Evolutionary conservation across 1,140 invertebrate genomes (phyloP).

Genomic region (Bombus confusus): DNA sequence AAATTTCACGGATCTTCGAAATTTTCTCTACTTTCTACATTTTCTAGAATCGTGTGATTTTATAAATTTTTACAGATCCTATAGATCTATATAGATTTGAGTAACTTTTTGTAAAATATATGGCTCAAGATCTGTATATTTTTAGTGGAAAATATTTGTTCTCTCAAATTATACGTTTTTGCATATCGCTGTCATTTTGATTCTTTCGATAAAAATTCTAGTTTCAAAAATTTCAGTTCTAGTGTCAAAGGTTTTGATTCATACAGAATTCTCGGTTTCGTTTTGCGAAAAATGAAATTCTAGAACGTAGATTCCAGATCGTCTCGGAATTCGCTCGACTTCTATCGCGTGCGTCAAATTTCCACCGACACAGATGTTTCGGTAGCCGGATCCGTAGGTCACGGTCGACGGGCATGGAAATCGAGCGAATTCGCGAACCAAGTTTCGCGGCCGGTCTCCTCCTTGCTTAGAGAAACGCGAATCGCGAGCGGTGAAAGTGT

Average conservation of each 20-base stretch:
- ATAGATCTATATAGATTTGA: too few species aligned
- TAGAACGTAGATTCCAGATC: not conserved
- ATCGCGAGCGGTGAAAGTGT: conserved; percentile 74
- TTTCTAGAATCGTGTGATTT: not conserved
- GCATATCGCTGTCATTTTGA: not conserved
- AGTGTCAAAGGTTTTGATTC: not conserved
- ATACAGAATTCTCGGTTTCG: not conserved
- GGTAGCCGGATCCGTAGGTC: conserved; percentile 54
- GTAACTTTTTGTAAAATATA: too few species aligned
- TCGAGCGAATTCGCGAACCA: conserved; percentile 65
- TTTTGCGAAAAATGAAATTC: not conserved
- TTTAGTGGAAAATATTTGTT: not conserved
- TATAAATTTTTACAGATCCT: too few species aligned
- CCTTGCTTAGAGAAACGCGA: conserved; percentile 68
- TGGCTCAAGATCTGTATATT: not conserved
- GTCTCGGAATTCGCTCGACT: not conserved
- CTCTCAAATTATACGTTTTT: not conserved
- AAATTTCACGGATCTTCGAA: not conserved
- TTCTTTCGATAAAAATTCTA: not conserved
- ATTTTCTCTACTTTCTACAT: not conserved
- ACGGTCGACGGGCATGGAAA: conserved; percentile 68
- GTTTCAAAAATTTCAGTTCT: too few species aligned
- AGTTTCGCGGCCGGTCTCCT: conserved; percentile 30
- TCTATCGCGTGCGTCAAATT: not conserved
- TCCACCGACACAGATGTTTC: not conserved